A percentile compares a stretch with the other conserved stretches of the same genome.
Evolutionary conservation across 2,113 vertebrate species (phyloP).

Genomic region (Pterophyllum scalare): DNA sequence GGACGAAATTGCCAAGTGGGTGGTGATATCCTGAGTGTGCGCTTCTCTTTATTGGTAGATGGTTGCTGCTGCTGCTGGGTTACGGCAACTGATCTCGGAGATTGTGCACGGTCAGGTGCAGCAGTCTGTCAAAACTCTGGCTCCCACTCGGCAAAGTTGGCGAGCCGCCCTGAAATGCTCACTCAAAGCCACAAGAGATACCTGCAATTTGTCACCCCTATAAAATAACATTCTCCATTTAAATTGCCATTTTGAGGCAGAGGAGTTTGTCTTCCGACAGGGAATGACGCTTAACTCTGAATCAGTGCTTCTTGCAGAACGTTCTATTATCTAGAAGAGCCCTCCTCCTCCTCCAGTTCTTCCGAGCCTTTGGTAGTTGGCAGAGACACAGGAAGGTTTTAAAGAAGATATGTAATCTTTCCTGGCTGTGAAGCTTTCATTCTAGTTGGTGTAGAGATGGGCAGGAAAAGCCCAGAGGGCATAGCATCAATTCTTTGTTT

Average conservation of each 20-base stretch:
- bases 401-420: conserved; percentile 84
- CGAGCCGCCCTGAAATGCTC: conserved; percentile 57
- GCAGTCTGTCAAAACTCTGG: conserved; percentile 71
- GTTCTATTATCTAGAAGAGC: conserved; percentile 40
- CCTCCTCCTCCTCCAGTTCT: background rate
- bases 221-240: conserved; percentile 74
- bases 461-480: conserved; percentile 80
- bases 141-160: conserved; percentile 54
- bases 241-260: conserved; percentile 58
- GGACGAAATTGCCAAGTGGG: conserved; percentile 41
- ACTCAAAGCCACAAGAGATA: conserved; percentile 76
- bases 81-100: conserved; percentile 36
- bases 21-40: conserved; percentile 26
- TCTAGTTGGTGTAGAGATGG: conserved; percentile 70
- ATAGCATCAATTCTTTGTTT: conserved; percentile 84
- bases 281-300: conserved; percentile 41
- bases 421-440: conserved; percentile 82
- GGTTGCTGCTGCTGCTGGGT: background rate
- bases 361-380: conserved; percentile 77
- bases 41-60: conserved; percentile 44
- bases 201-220: conserved; percentile 83
- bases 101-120: conserved; percentile 74
- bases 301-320: conserved; percentile 47
- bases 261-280: conserved; percentile 42
- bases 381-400: conserved; percentile 82